Conservation (phyloP, 2,888 invertebrate species). For the Andrena bucephala region DNA sequence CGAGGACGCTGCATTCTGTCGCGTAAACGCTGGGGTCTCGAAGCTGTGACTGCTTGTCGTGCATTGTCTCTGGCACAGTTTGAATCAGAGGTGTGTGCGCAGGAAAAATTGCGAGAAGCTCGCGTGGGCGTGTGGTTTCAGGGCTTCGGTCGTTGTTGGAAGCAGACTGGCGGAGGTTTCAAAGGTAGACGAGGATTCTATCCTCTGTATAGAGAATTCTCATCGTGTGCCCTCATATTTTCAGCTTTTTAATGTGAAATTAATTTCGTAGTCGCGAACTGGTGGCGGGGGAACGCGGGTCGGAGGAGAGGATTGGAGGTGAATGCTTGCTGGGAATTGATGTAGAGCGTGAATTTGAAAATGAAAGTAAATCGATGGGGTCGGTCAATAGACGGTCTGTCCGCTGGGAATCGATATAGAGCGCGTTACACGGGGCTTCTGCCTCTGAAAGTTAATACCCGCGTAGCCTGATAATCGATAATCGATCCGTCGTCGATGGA, state of each 20-base stretch:
- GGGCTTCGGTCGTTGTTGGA: too few species aligned
- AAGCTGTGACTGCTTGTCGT: background rate
- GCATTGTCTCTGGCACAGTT: too few species aligned
- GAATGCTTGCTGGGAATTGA: background rate
- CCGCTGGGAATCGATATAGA: constrained; percentile 26
- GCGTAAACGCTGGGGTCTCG: background rate
- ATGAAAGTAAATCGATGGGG: constrained; percentile 38
- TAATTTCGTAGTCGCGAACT: too few species aligned
- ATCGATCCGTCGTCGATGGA: constrained; percentile 55
- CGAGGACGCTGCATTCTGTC: background rate
- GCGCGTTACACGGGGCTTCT: constrained; percentile 40
- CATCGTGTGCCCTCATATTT: background rate
- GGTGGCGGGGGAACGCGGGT: background rate
- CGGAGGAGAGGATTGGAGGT: background rate
- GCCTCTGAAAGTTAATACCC: constrained; percentile 54
- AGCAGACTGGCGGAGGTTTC: too few species aligned
- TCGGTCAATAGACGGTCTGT: constrained; percentile 32
- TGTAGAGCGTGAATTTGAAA: constrained; percentile 23
- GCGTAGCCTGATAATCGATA: constrained; percentile 53
- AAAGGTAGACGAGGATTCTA: too few species aligned
- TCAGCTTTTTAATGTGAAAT: background rate
- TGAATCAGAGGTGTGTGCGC: too few species aligned
- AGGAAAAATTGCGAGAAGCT: too few species aligned
- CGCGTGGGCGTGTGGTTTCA: too few species aligned
- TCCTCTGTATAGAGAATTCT: too few species aligned